Percentiles rank a stretch among this genome's conserved stretches.
Conservation (phyloP, 1,140 invertebrate species). For the Drosophila guanche region DNA sequence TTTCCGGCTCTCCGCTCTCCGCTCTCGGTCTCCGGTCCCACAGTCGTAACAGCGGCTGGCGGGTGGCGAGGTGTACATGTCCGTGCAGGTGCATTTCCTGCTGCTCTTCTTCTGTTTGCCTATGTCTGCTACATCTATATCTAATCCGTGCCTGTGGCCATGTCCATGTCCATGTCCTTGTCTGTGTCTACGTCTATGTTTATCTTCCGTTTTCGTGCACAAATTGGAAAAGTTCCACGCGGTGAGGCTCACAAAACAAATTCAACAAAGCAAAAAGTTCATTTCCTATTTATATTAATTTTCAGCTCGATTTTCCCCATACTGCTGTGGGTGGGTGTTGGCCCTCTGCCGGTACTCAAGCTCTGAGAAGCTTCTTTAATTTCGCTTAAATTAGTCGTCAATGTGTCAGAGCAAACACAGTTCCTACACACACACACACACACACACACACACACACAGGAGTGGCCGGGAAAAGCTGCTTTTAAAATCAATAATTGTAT, state of each 20-base stretch:
- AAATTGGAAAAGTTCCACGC: slow-evolving; percentile 75
- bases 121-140: slow-evolving; percentile 17
- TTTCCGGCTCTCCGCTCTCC: slow-evolving; percentile 34
- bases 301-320: slow-evolving; percentile 45
- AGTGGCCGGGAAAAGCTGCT: slow-evolving; percentile 18
- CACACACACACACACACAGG: too few species aligned
- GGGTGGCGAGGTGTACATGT: slow-evolving; percentile 9
- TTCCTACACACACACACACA: background rate
- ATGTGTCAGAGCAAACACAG: slow-evolving; percentile 49
- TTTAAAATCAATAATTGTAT: slow-evolving; percentile 63
- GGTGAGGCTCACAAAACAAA: slow-evolving; percentile 45
- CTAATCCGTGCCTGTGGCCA: slow-evolving; percentile 37
- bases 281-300: slow-evolving; percentile 72
- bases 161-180: slow-evolving; percentile 36
- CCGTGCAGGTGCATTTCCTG: slow-evolving; percentile 47
- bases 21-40: slow-evolving; percentile 40
- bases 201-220: slow-evolving; percentile 59
- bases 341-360: background rate
- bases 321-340: background rate
- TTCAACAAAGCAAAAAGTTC: slow-evolving; percentile 25
- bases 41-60: slow-evolving; percentile 1
- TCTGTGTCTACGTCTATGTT: slow-evolving; percentile 57
- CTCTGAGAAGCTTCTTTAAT: slow-evolving; percentile 47
- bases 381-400: slow-evolving; percentile 54
- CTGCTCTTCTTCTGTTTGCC: slow-evolving; percentile 25